Base-by-base conservation (phyloP, 1,140 invertebrate genomes). In the Pinna nobilis region DNA sequence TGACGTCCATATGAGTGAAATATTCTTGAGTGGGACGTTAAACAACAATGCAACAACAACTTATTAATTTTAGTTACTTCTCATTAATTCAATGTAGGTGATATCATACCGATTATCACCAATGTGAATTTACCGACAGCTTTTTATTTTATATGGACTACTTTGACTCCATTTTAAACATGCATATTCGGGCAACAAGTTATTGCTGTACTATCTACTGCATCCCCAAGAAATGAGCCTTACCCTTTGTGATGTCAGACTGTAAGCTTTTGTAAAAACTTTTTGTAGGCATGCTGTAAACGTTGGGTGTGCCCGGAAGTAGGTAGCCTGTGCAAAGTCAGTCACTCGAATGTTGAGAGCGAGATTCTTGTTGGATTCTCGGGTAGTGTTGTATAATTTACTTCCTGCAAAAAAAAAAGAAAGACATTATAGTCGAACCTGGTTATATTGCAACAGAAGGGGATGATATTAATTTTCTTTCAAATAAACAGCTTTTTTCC, bases 301-400 rank as follows among this genome's bases (percentile, higher is more conserved):
- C 13, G 72, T 72, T 7, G 81, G 81, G 47, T 82, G 81, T 1
- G 78, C 74, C 6, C 81, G 63, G 69, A 80, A 82, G 60, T 80
- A 82, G 11, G 49, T 53, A 7, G 67, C 50, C 4, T 67, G 59
- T 15, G 59, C 55, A 39, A 74, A 68, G 57, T 81, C 57, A 33
- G 69, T 37, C 13, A 76, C 70, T 28, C 73, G 61, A 47, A 79
- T 59, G 41, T 30, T 70, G 20, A 79, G 55, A 25, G 73, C 41
- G 49, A 79, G 33, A 25, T 65, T 53, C 28, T 71, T 71, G 49
- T 74, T 35, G 35, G 39, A 28, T 18, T 63, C 59, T 20, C 18
- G 20, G 25, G 35, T 35, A 25, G 30, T 63, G 28, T 35, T 44
- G 59, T 63, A 63, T 28, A 63, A 32, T 25, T 63, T 63, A 23